phyloP scores from a whole-genome alignment of 2,113 vertebrate species.

The Uria aalge region DNA sequence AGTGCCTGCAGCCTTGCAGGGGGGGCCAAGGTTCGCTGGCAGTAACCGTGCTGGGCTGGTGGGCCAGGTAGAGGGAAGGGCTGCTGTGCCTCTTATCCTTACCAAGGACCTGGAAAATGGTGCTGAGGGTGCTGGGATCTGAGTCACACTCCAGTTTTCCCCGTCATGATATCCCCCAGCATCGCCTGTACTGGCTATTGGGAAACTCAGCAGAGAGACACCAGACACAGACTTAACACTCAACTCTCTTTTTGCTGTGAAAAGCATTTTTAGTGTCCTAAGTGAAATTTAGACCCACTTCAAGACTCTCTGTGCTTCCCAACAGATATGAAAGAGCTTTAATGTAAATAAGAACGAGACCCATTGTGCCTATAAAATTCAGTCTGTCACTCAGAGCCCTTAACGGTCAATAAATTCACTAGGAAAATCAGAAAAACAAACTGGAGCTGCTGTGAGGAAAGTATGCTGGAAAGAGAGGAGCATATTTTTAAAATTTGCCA shows the following conservation, averaged over 20 bases:
- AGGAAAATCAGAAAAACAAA: neutral
- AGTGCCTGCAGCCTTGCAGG: neutral
- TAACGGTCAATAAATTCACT: neutral
- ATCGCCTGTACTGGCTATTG: accelerated
- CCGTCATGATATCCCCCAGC: neutral
- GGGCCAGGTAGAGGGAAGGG: neutral
- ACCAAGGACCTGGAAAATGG: neutral
- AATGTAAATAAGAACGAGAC: neutral
- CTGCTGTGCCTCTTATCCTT: neutral
- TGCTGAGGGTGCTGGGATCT: neutral
- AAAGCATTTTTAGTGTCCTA: neutral
- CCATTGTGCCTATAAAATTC: neutral
- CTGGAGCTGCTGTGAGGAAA: neutral
- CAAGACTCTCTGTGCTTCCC: neutral
- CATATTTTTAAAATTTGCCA: neutral
- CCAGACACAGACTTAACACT: accelerated
- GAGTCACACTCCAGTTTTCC: neutral
- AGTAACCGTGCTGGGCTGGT: neutral
- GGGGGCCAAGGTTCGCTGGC: neutral
- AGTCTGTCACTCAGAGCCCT: neutral
- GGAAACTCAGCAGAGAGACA: neutral
- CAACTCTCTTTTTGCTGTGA: neutral
- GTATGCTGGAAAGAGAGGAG: neutral
- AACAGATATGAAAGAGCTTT: neutral
- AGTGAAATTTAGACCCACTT: neutral